Conservation (phyloP, 2,113 vertebrate genomes). For the Catagonus wagneri region DNA sequence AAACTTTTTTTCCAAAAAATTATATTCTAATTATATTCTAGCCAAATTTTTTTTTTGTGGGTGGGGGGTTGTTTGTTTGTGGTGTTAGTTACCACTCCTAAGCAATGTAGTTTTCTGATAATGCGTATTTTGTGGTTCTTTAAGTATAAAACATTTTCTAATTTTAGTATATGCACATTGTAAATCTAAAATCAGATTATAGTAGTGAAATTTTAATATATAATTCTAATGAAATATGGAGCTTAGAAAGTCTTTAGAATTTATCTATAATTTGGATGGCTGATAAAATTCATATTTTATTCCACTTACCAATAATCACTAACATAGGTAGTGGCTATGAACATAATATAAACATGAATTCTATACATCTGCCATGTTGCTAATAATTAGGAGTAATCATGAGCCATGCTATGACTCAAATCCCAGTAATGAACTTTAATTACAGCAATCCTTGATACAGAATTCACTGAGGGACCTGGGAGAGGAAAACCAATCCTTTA, state of each 20-base stretch:
- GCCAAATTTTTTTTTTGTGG: not conserved
- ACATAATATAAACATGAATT: not conserved
- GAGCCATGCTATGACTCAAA: not conserved
- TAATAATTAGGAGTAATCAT: not conserved
- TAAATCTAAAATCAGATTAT: not conserved
- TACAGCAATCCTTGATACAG: not conserved
- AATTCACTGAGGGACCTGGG: not conserved
- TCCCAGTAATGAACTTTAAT: not conserved
- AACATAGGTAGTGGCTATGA: not conserved
- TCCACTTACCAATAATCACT: not conserved
- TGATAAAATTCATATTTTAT: not conserved
- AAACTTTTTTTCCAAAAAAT: not conserved
- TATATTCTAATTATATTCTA: not conserved
- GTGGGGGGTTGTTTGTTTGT: not conserved
- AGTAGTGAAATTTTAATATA: not conserved
- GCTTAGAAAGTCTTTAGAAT: not conserved
- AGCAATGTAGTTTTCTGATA: not conserved
- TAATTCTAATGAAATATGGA: not conserved
- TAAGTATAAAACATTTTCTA: slow-evolving; percentile 45
- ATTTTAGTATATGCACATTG: not conserved
- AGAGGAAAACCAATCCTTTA: not conserved
- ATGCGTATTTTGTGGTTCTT: not conserved
- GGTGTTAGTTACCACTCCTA: not conserved
- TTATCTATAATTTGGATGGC: not conserved
- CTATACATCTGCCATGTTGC: not conserved